Evolutionary conservation across 30 jellyfish, hydroid and myxozoan species (phyloP), one percentile per base, ranked within the genome.

Genomic region (Clytia hemisphaerica): DNA sequence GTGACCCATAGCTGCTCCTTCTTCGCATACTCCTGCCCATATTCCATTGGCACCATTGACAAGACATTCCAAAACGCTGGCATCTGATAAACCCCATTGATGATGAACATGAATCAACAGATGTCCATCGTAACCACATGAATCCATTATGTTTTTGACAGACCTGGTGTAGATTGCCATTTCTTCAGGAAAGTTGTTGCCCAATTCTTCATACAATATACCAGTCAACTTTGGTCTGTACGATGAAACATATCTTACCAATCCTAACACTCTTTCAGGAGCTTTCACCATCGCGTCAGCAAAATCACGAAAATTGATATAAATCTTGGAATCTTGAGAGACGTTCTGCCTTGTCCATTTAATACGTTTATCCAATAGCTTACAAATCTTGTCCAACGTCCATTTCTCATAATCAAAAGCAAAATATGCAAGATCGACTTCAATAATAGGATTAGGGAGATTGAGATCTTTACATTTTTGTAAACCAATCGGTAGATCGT

Each of bases 1-100:
- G 38, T 79, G 93, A 10, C 93, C 93, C 93, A 79, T 69, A 7
- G 85, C 16, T 1, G 93, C 93, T 1, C 93, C 93, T 48, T 79
- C 93, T 38, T 61, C 84, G 80, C 80, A 61, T n/a, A 79, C 31
- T 19, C 93, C 81, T 15, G 93, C 93, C 93, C 93, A 79, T 24
- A 79, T 69, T 16, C 93, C 93, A 53, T 79, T 71, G 25, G 93
- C 93, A 19, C 93, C 93, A 59, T 79, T 66, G 19, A 79, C 93
- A 27, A 79, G 74, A 25, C 78, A 58, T 58, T 64, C 75, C 66
- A 79, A 57, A 48, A 68, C 84, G 29, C 84, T 70, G 19, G 36
- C 37, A 21, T 57, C 84, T 1, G 47, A 72, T 75, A 79, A 45
- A 6, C 93, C 93, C 93, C 93, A 79, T 63, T 79, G 93, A 67